Conservation (phyloP, 2,888 invertebrate genomes). For the Meteorus cinctellus region DNA sequence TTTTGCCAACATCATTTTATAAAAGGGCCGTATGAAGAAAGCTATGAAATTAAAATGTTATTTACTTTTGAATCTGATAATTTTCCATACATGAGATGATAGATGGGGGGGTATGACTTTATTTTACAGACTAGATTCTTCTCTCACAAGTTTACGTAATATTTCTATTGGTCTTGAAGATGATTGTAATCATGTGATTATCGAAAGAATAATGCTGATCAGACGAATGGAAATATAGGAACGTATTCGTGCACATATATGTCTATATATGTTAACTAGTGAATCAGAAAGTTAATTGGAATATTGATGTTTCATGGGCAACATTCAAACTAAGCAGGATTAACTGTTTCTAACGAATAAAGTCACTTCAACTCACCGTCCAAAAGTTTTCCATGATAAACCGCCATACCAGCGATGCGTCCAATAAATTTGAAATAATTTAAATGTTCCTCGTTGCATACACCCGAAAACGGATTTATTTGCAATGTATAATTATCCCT, state of each 20-base stretch:
- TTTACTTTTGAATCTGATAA: no score
- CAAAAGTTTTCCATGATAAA: slow-evolving; percentile 97
- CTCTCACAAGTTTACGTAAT: no score
- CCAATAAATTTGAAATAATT: slow-evolving; percentile 99
- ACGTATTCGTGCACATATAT: slow-evolving; percentile 9
- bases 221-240: slow-evolving; percentile 10
- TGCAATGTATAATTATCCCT: slow-evolving; percentile 98
- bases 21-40: slow-evolving; percentile 99
- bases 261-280: not conserved
- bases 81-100: no score
- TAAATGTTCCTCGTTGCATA: slow-evolving; percentile 98
- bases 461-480: slow-evolving; percentile 97
- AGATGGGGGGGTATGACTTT: no score
- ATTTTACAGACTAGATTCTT: no score
- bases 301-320: not conserved
- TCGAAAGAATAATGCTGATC: no score
- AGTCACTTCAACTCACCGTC: slow-evolving; percentile 81
- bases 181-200: no score
- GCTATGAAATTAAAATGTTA: slow-evolving; percentile 77
- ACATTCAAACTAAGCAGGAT: slow-evolving; percentile 12
- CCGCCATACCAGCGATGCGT: slow-evolving; percentile 98
- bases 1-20: slow-evolving; percentile 99
- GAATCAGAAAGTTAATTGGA: not conserved
- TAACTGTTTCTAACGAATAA: slow-evolving; percentile 20
- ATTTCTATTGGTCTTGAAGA: no score